Evolutionary conservation across 2,888 invertebrate species (phyloP).

Genomic region (Nemotelus nigrinus): DNA sequence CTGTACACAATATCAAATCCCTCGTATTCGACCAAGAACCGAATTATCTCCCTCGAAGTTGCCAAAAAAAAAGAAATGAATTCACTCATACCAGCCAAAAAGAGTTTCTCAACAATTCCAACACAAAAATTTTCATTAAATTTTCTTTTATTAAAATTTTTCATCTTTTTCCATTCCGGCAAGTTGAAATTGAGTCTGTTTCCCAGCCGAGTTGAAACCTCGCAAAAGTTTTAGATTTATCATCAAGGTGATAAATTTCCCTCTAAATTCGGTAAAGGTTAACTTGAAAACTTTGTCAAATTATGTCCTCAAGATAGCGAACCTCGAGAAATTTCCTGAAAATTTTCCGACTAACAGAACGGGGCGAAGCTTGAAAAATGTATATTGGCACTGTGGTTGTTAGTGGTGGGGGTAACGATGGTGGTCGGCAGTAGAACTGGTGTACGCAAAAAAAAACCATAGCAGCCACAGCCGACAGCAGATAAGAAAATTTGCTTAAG

Average conservation of each 20-base stretch:
- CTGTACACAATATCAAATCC: not conserved
- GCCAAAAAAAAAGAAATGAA: not conserved
- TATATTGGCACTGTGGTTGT: not conserved
- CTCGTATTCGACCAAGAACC: conserved; percentile 1
- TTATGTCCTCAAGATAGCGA: conserved; percentile 37
- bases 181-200: not conserved
- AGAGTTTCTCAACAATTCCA: conserved; percentile 30
- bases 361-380: conserved; percentile 17
- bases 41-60: conserved; percentile 7
- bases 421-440: not conserved
- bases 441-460: not conserved
- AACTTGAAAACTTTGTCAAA: conserved; percentile 44
- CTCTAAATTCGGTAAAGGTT: conserved; percentile 39
- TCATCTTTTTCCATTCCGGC: not conserved
- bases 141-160: conserved; percentile 23
- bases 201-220: not conserved
- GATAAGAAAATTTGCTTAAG: conserved; percentile 41
- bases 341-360: too few relatives aligned
- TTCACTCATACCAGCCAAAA: not conserved
- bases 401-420: too few relatives aligned
- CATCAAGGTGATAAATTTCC: conserved; percentile 42
- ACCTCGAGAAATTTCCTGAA: not conserved
- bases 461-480: not conserved
- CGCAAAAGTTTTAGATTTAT: conserved; percentile 36
- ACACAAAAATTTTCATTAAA: conserved; percentile 39